A percentile compares a stretch with the other conserved stretches of the same genome.
phyloP scores from a whole-genome alignment of 2,888 invertebrate species.

The Sclerodermus sp. region DNA sequence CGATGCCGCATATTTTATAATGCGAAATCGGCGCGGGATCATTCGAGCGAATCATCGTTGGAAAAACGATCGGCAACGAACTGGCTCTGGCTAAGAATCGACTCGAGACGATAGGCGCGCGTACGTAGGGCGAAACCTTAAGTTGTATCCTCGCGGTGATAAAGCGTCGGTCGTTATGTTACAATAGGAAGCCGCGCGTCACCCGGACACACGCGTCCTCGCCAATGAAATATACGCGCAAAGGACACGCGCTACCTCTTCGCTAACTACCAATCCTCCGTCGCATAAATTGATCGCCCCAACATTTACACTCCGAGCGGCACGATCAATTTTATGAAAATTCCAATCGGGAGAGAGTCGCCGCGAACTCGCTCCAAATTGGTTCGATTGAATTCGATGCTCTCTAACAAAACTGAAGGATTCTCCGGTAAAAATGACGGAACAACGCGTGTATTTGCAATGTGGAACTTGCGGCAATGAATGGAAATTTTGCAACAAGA shows the following conservation, averaged over 20 bases:
- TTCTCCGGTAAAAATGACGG: too few relatives aligned
- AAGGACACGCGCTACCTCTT: conserved; percentile 12
- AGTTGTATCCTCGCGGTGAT: conserved; percentile 25
- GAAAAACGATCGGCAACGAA: neutral
- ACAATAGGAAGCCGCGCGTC: conserved; percentile 32
- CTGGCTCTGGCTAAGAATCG: neutral
- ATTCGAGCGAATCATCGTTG: neutral
- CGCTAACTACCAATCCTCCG: too few relatives aligned
- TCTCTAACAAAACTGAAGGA: too few relatives aligned
- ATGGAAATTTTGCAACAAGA: too few relatives aligned
- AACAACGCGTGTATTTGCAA: too few relatives aligned
- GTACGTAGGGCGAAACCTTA: neutral
- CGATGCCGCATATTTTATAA: neutral
- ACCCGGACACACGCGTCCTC: conserved; percentile 23
- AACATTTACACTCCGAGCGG: too few relatives aligned
- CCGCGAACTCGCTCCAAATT: too few relatives aligned
- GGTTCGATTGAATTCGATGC: too few relatives aligned
- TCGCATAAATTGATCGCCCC: too few relatives aligned
- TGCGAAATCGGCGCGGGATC: neutral
- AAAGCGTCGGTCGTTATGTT: conserved; percentile 31
- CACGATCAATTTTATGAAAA: too few relatives aligned
- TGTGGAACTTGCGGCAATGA: too few relatives aligned
- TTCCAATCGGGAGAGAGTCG: too few relatives aligned
- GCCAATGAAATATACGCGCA: conserved; percentile 23
- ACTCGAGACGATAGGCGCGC: neutral